Conservation (phyloP, 1,140 invertebrate species). For the Macrocentrus cingulum region DNA sequence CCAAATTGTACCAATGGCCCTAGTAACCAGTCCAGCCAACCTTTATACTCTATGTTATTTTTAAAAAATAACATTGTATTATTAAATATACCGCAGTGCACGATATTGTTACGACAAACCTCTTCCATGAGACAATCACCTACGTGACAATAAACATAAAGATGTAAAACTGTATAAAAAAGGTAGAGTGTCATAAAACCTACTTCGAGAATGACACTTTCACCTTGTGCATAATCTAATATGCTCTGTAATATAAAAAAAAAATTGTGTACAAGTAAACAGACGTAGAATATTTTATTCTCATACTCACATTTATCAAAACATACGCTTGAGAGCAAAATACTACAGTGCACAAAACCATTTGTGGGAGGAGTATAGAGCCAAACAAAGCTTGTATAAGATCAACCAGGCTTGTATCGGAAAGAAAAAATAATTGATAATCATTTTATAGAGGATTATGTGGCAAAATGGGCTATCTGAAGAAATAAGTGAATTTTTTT, state of each 20-base stretch:
- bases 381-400: slow-evolving; percentile 33
- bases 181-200: slow-evolving; percentile 20
- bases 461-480: too few relatives aligned
- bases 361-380: slow-evolving; percentile 24
- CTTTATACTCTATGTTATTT: slow-evolving; percentile 36
- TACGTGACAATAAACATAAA: slow-evolving; percentile 26
- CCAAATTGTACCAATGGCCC: slow-evolving; percentile 40
- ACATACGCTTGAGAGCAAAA: slow-evolving; percentile 26
- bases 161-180: slow-evolving; percentile 22
- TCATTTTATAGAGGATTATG: too few relatives aligned
- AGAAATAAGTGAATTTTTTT: too few relatives aligned
- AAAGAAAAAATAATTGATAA: not conserved
- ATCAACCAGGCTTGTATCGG: slow-evolving; percentile 11
- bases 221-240: not conserved
- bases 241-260: not conserved
- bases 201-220: slow-evolving; percentile 17
- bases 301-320: slow-evolving; percentile 8
- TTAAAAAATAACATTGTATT: not conserved
- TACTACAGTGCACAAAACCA: slow-evolving; percentile 12
- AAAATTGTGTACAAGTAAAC: not conserved
- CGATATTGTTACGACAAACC: slow-evolving; percentile 17
- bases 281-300: not conserved
- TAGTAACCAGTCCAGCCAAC: slow-evolving; percentile 37
- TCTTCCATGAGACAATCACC: slow-evolving; percentile 27
- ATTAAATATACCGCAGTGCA: slow-evolving; percentile 9